A percentile compares a stretch with the other conserved stretches of the same genome.
Evolutionary conservation across 2,113 vertebrate species (phyloP).

Genomic region (Lates calcarifer): DNA sequence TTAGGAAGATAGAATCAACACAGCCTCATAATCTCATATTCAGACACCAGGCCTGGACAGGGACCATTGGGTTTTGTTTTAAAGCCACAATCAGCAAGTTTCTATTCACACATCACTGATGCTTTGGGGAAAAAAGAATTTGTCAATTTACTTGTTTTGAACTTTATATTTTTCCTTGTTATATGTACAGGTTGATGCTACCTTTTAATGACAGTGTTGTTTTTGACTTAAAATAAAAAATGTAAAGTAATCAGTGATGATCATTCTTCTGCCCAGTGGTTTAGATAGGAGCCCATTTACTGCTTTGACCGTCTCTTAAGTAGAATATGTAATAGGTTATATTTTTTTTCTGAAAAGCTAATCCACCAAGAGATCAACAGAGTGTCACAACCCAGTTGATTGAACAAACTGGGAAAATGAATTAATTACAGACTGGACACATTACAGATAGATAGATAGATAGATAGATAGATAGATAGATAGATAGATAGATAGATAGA

Average conservation of each 20-base stretch:
- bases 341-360: constrained; percentile 70
- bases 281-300: background rate
- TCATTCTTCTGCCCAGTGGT: background rate
- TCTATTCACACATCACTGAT: constrained; percentile 38
- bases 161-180: background rate
- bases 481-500: constrained; percentile 32
- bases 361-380: constrained; percentile 74
- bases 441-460: constrained; percentile 46
- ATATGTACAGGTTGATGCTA: background rate
- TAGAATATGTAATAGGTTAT: constrained; percentile 53
- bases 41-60: constrained; percentile 65
- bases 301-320: constrained; percentile 48
- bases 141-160: background rate
- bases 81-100: constrained; percentile 66
- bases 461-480: constrained; percentile 29
- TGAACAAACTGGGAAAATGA: constrained; percentile 74
- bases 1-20: constrained; percentile 80
- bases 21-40: constrained; percentile 74
- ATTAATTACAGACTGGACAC: constrained; percentile 45
- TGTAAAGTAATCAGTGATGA: background rate
- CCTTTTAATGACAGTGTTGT: background rate
- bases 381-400: constrained; percentile 66
- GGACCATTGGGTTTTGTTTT: constrained; percentile 61
- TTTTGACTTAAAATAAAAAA: background rate
- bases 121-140: background rate